Base-by-base conservation (phyloP, 2,888 invertebrate species). In the Epistrophella euchroma region DNA sequence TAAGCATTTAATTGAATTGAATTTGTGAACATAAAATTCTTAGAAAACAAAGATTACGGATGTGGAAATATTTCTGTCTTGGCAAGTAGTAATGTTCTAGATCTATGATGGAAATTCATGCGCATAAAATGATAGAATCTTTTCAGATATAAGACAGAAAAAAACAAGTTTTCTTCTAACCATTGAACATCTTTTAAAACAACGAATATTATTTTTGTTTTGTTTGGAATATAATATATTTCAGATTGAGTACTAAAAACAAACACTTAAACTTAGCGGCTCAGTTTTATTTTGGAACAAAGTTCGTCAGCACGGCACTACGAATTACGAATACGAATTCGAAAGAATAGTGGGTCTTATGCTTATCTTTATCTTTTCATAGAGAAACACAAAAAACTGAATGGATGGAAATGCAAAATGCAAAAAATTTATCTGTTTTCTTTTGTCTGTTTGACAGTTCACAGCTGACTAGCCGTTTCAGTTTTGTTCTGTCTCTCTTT, bases 191-290 rank as follows among this genome's bases (percentile, higher is more conserved):
- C 35, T 47, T 66, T 47, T 3, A 35, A 35, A 47, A 19, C 19
- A 47, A 47, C 25, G 94, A 94, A 88, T 90, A 93, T 32, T 92
- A 92, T 47, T 91, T 94, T 4, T 94, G 92, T 58, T 93, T 94
- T 58, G 11, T 19, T 37, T 60, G 37, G 90, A 93, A 94, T 43
- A 64, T 7, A 11, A 64, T 7, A 11, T 32, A 45, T 17, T 45
- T 25, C 3, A 0, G 6, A n/a, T 45, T 45, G n/a, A 47, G 22
- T 15, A 52, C 2, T 7, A 13, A 47, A 47, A 15, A 47, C n/a
- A 25, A 15, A 43, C 25, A 62, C 25, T 25, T 25, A 40, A 40
- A n/a, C 52, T 58, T 19, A 19, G 17, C 15, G 10, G 6, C n/a
- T 60, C 4, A 10, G 40, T 22, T 40, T 0, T 32, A 15, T 47